phyloP scores from a whole-genome alignment of 2,888 invertebrate genomes.

The Dione vanillae region DNA sequence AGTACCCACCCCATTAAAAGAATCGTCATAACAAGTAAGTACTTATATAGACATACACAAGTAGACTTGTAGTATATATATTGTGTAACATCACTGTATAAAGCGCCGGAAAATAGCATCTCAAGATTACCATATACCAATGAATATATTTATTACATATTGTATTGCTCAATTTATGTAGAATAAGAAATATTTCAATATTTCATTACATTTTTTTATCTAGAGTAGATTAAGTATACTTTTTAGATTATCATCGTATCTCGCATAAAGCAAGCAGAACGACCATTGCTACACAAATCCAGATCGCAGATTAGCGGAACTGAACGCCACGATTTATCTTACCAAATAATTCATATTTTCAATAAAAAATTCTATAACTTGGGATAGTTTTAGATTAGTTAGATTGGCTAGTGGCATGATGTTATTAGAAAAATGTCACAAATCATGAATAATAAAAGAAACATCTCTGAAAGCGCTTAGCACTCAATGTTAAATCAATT shows the following conservation, averaged over 20 bases:
- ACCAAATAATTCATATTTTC: background rate
- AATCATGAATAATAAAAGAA: constrained; percentile 21
- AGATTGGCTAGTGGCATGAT: background rate
- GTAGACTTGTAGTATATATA: background rate
- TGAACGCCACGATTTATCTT: too few relatives aligned
- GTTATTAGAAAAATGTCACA: background rate
- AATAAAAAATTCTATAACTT: background rate
- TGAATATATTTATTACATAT: too few relatives aligned
- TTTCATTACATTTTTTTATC: too few relatives aligned
- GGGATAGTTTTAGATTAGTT: too few relatives aligned
- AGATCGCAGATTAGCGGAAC: too few relatives aligned
- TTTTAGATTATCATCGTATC: too few relatives aligned
- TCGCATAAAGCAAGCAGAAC: too few relatives aligned
- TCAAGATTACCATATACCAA: background rate
- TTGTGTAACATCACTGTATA: background rate
- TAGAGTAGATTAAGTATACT: too few relatives aligned
- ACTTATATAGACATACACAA: background rate
- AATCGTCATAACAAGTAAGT: constrained; percentile 11
- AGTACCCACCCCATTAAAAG: constrained; percentile 6
- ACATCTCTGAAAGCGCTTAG: constrained; percentile 23
- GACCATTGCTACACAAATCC: too few relatives aligned
- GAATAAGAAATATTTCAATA: too few relatives aligned
- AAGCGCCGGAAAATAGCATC: background rate
- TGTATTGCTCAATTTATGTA: too few relatives aligned
- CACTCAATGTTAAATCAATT: constrained; percentile 43